Conservation (phyloP, 2,888 invertebrate genomes). For the Clusia tigrina region DNA sequence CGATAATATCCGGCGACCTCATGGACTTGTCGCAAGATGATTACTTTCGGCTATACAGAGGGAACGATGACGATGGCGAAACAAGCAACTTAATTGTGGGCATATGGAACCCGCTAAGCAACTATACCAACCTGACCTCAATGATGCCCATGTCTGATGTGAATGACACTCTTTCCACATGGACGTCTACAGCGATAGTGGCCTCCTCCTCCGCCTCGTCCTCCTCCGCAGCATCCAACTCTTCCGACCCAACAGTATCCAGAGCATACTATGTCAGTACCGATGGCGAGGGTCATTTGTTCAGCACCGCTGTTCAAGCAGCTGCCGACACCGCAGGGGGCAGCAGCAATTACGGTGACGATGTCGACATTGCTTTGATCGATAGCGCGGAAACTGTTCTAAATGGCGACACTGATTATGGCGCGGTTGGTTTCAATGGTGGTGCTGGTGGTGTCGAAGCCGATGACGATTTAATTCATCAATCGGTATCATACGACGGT, state of each 20-base stretch:
- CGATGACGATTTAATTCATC: conserved; percentile 31
- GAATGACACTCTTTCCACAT: background rate
- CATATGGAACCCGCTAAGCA: conserved; percentile 37
- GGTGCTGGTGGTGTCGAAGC: conserved; percentile 21
- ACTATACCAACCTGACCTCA: conserved; percentile 29
- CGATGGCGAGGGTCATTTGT: conserved; percentile 18
- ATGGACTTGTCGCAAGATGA: conserved; percentile 35
- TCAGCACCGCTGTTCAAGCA: conserved; percentile 10
- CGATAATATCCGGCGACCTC: conserved; percentile 18
- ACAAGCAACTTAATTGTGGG: conserved; percentile 36
- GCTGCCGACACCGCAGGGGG: conserved; percentile 25
- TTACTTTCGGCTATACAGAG: conserved; percentile 38
- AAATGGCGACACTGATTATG: conserved; percentile 52
- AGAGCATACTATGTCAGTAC: background rate
- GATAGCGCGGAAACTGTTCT: conserved; percentile 58
- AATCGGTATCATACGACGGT: conserved; percentile 30
- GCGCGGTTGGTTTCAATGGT: conserved; percentile 45
- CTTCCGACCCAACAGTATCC: background rate
- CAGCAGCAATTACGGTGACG: conserved; percentile 36
- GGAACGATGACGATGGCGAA: conserved; percentile 19
- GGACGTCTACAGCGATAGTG: conserved; percentile 16
- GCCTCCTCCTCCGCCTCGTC: conserved; percentile 17
- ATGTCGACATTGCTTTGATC: conserved; percentile 57
- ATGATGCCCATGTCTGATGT: conserved; percentile 12
- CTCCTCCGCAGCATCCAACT: background rate